Conservation (phyloP, 2,797 vertebrate species). For the Gephyroberyx darwinii region DNA sequence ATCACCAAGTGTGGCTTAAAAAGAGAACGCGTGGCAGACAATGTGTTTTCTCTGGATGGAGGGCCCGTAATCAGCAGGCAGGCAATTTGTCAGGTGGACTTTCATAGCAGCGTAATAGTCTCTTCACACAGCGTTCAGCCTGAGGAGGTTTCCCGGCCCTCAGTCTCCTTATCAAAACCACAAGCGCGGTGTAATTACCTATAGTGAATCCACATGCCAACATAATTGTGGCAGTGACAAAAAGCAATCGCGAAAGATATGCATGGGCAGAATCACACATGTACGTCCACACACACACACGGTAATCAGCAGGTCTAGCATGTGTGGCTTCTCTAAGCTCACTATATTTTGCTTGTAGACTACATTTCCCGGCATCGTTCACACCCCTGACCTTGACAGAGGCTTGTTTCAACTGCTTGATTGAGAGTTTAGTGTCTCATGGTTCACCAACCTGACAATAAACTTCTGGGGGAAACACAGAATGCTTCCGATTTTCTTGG, state of each 20-base stretch:
- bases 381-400: background rate
- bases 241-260: background rate
- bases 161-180: conserved; percentile 11
- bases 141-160: conserved; percentile 4
- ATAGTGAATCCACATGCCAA: conserved; percentile 29
- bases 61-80: conserved; percentile 29
- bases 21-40: conserved; percentile 19
- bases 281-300: background rate
- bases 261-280: background rate
- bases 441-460: too few relatives aligned
- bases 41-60: conserved; percentile 36
- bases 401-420: background rate
- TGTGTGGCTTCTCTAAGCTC: too few relatives aligned
- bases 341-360: background rate
- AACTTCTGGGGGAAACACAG: too few relatives aligned
- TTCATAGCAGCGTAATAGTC: conserved; percentile 6
- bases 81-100: conserved; percentile 38
- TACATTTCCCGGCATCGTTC: background rate
- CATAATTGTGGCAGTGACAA: conserved; percentile 10
- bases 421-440: too few relatives aligned
- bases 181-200: conserved; percentile 26
- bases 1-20: conserved; percentile 32
- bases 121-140: background rate
- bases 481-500: too few relatives aligned
- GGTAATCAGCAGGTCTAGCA: background rate